A percentile compares a stretch with the other conserved stretches of the same genome.
These are phyloP conservation scores for Spisula subtruncata DNA, from an alignment of 2,888 invertebrate genomes.

Conservation along the genomic window DNA sequence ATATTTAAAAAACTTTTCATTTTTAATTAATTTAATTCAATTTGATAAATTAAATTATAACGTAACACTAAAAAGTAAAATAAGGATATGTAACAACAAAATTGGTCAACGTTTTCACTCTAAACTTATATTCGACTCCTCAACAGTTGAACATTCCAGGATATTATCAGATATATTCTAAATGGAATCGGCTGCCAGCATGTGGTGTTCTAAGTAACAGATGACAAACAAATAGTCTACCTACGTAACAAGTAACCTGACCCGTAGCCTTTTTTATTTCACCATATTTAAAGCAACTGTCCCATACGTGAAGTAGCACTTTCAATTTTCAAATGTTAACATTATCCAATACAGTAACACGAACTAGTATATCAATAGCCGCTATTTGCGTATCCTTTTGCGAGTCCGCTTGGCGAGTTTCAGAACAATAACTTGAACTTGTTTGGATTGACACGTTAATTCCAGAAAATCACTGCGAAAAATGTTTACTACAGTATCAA, in stretches of 20 bases:
- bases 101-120: background rate
- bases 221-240: background rate
- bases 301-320: background rate
- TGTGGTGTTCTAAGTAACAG: background rate
- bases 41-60: background rate
- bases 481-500: too few species aligned
- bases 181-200: background rate
- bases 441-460: too few species aligned
- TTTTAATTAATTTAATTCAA: background rate
- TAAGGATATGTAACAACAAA: background rate
- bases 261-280: background rate
- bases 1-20: background rate
- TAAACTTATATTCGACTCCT: background rate
- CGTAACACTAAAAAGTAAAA: background rate
- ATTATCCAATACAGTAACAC: background rate
- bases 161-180: background rate
- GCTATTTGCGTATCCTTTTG: background rate
- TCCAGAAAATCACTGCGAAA: too few species aligned
- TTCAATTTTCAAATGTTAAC: background rate
- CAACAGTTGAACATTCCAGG: background rate
- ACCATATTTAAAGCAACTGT: background rate
- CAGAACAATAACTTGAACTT: too few species aligned
- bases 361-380: background rate
- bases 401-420: too few species aligned
- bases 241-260: constrained; percentile 4